These are phyloP conservation scores for Sturnira hondurensis DNA, from an alignment of 2,113 vertebrate genomes.

Conservation along the genomic window DNA sequence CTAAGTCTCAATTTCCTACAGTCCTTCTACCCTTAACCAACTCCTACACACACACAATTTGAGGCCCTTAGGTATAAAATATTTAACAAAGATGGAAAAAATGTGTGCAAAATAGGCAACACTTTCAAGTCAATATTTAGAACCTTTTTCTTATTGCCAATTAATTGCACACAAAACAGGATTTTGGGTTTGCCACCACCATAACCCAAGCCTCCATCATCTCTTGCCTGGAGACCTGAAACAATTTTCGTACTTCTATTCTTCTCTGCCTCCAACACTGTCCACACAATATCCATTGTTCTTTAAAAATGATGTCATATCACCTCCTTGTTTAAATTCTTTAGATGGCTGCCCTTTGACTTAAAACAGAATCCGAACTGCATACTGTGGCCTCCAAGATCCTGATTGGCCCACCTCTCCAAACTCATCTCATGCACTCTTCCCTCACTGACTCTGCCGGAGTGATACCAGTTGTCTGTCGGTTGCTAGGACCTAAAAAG, in stretches of 20 bases:
- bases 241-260: background rate
- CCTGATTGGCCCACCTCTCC: background rate
- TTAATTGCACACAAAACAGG: background rate
- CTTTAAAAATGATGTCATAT: background rate
- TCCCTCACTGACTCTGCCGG: background rate
- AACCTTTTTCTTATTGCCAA: background rate
- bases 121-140: background rate
- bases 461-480: background rate
- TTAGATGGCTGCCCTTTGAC: background rate
- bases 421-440: background rate
- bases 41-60: background rate
- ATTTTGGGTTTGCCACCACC: slow-evolving; percentile 10
- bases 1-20: background rate
- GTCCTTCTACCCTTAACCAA: background rate
- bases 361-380: background rate
- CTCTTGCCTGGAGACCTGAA: background rate
- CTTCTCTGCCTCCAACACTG: background rate
- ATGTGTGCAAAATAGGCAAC: background rate
- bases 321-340: background rate
- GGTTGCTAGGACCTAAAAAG: background rate
- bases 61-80: background rate
- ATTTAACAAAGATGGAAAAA: slow-evolving; percentile 4
- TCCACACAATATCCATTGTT: background rate
- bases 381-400: background rate
- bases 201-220: background rate